Evolutionary conservation across 2,888 invertebrate genomes (phyloP), one percentile per base, ranked within the genome.

Genomic region (Troides helena): DNA sequence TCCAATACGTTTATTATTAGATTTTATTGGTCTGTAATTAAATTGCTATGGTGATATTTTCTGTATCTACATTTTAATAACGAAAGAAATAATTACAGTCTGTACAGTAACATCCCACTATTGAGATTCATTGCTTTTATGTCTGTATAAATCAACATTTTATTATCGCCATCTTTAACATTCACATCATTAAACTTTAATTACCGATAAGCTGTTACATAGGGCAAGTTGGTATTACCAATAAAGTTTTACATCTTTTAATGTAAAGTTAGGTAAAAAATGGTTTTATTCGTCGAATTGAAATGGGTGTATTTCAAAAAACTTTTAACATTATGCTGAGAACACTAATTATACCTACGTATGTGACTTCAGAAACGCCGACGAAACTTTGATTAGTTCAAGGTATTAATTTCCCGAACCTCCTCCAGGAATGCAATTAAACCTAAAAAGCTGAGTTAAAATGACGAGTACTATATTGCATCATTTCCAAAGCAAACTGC

Each of bases 311-410:
- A 63, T 63, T 61, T 64, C 61, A 67, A 57, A 63, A 53, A 65
- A 66, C 68, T 67, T 62, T 39, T 69, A 62, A 69, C 68, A 72
- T 72, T 68, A 74, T 72, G 67, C 66, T 72, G 65, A 67, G 71
- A 74, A 67, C 71, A 71, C 72, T 73, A 70, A 74, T 76, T 75
- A 74, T 70, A 75, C 72, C 71, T 75, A 75, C 73, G 74, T 73
- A 76, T 71, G 74, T 72, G 78, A 80, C 77, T 78, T 75, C 77
- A 77, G 80, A 78, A 80, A 83, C 81, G 80, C 81, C 75, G 79
- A 81, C 82, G 80, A 78, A 85, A 87, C 85, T 87, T 87, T 85
- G 86, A 85, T 87, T 87, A 86, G 85, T 87, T 85, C 78, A 78
- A 79, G 84, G 82, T 85, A 86, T 86, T 85, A 84, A 86, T 85